phyloP scores from a whole-genome alignment of 2,888 invertebrate species.

The Timema podura region DNA sequence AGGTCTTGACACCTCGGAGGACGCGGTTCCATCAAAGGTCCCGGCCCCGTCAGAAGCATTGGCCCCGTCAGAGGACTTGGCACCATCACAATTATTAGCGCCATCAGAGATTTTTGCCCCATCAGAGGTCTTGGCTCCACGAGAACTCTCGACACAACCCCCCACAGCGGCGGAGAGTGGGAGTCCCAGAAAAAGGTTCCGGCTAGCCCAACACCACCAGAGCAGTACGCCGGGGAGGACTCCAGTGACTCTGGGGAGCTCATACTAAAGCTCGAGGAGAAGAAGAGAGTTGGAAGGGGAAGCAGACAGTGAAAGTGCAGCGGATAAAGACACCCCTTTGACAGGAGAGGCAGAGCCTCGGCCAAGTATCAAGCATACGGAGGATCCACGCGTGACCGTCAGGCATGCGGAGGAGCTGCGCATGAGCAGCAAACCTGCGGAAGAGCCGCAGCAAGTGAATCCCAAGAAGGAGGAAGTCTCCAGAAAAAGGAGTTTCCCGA shows the following conservation, averaged over 20 bases:
- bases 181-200: conserved; percentile 36
- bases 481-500: too few species aligned
- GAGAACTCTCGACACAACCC: background rate
- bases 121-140: background rate
- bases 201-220: conserved; percentile 41
- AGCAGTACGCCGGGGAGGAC: conserved; percentile 40
- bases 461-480: too few species aligned
- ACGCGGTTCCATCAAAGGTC: background rate
- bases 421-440: too few species aligned
- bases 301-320: conserved; percentile 22
- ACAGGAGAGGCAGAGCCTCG: too few species aligned
- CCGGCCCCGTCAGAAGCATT: background rate
- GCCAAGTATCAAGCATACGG: too few species aligned
- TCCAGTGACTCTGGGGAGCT: conserved; percentile 46
- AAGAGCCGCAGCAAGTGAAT: too few species aligned
- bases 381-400: too few species aligned
- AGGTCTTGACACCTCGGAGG: background rate
- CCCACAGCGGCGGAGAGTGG: conserved; percentile 2
- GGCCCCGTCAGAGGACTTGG: too few species aligned
- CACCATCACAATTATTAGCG: too few species aligned
- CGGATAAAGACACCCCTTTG: background rate
- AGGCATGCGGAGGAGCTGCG: too few species aligned
- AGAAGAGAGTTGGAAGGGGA: conserved; percentile 46
- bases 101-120: too few species aligned
- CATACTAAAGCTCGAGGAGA: conserved; percentile 45